These are phyloP conservation scores for Drosophila hydei DNA, from an alignment of 1,140 invertebrate species.

Conservation along the genomic window DNA sequence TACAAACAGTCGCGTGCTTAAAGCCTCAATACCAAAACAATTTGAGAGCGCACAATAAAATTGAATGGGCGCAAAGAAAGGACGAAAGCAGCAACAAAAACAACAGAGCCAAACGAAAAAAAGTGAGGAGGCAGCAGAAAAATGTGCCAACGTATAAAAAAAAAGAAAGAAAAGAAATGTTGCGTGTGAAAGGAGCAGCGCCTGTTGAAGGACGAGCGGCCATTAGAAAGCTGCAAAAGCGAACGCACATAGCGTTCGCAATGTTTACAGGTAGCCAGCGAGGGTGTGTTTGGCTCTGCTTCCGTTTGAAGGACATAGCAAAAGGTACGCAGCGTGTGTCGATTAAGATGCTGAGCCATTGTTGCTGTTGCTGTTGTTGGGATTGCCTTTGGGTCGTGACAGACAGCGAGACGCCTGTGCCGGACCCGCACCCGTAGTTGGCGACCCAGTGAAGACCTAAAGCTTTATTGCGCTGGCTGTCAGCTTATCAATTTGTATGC, in stretches of 20 bases:
- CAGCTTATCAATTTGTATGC: slow-evolving; percentile 81
- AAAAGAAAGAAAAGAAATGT: slow-evolving; percentile 28
- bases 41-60: slow-evolving; percentile 80
- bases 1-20: slow-evolving; percentile 72
- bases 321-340: slow-evolving; percentile 75
- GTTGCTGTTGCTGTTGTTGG: slow-evolving; percentile 26
- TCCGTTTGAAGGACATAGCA: slow-evolving; percentile 52
- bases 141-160: slow-evolving; percentile 60
- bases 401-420: slow-evolving; percentile 45
- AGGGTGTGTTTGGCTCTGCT: slow-evolving; percentile 51
- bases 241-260: slow-evolving; percentile 52
- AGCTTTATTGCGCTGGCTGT: slow-evolving; percentile 37
- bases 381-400: slow-evolving; percentile 54
- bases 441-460: slow-evolving; percentile 8
- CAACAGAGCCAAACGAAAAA: slow-evolving; percentile 21
- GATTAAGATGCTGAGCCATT: slow-evolving; percentile 72
- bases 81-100: slow-evolving; percentile 33
- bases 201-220: slow-evolving; percentile 73
- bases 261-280: slow-evolving; percentile 66
- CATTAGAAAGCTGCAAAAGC: slow-evolving; percentile 71
- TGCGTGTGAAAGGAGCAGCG: slow-evolving; percentile 78
- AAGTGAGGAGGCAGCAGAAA: slow-evolving; percentile 61
- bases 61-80: slow-evolving; percentile 64
- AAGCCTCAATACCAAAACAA: slow-evolving; percentile 82
- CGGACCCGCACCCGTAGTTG: slow-evolving; percentile 9